Evolutionary conservation across 2,888 invertebrate species (phyloP).

Genomic region (Euplexia lucipara): DNA sequence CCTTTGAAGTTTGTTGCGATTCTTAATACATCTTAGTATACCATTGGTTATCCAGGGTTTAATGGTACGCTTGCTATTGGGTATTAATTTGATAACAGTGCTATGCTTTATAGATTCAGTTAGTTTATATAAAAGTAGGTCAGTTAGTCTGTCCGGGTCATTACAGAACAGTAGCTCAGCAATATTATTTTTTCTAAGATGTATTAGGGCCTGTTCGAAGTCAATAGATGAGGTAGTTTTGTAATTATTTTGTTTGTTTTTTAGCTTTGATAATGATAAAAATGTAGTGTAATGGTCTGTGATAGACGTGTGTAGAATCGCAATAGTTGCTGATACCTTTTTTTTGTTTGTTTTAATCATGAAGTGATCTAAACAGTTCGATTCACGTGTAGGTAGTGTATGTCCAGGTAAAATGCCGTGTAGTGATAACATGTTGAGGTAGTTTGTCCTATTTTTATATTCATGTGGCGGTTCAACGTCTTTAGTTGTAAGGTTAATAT

Average conservation of each 20-base stretch:
- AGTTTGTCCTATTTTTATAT: not conserved
- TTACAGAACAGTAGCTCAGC: too few relatives aligned
- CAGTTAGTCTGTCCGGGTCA: too few relatives aligned
- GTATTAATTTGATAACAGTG: too few relatives aligned
- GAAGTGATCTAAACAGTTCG: not conserved
- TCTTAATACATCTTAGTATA: too few relatives aligned
- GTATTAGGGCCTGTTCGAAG: not conserved
- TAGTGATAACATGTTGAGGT: not conserved
- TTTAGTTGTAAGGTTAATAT: too few relatives aligned
- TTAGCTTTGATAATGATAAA: not conserved
- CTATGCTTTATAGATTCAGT: too few relatives aligned
- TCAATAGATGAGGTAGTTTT: not conserved
- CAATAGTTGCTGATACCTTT: conserved; percentile 2
- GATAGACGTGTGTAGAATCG: not conserved
- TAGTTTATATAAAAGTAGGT: too few relatives aligned
- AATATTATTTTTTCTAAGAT: not conserved
- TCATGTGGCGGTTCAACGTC: too few relatives aligned
- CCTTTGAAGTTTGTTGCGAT: too few relatives aligned
- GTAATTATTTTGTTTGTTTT: not conserved
- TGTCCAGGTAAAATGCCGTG: not conserved
- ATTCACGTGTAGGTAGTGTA: not conserved
- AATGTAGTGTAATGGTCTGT: not conserved
- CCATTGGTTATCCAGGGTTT: too few relatives aligned
- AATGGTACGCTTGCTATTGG: too few relatives aligned
- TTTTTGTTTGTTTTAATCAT: not conserved